Evolutionary conservation across 2,888 invertebrate species (phyloP).

Genomic region (Helicoverpa assulta): DNA sequence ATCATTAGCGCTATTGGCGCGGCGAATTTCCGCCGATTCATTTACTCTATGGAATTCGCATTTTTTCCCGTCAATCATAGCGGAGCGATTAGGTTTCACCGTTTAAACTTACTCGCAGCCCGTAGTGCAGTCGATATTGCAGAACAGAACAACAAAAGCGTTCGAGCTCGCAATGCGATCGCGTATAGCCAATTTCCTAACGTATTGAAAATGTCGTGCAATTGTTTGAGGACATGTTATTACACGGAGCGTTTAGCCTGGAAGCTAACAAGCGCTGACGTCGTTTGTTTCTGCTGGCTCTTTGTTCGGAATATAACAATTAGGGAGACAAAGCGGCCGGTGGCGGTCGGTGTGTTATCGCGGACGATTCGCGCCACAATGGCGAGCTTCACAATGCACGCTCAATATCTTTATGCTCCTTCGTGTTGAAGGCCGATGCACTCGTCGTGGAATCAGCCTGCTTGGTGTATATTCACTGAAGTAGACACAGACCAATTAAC

Average conservation of each 20-base stretch:
- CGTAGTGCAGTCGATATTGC: conserved; percentile 59
- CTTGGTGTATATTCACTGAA: conserved; percentile 73
- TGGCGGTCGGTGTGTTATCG: conserved; percentile 82
- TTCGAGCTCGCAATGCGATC: conserved; percentile 73
- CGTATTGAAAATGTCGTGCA: conserved; percentile 84
- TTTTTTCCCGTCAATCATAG: conserved; percentile 75
- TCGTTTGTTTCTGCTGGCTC: conserved; percentile 85
- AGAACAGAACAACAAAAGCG: conserved; percentile 73
- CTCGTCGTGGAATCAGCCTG: conserved; percentile 79
- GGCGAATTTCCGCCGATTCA: conserved; percentile 77
- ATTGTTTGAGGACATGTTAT: conserved; percentile 89
- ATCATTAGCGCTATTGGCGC: conserved; percentile 87
- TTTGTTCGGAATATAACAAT: conserved; percentile 87
- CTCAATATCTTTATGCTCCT: conserved; percentile 88
- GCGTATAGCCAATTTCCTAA: conserved; percentile 86
- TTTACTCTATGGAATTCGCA: conserved; percentile 77
- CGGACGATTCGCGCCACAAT: conserved; percentile 80
- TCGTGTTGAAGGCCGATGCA: conserved; percentile 84
- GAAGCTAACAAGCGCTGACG: conserved; percentile 80
- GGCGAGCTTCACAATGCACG: conserved; percentile 81
- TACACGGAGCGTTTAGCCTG: conserved; percentile 84
- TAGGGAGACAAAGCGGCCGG: conserved; percentile 81
- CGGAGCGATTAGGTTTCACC: conserved; percentile 68
- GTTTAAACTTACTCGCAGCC: conserved; percentile 53
- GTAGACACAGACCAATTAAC: conserved; percentile 59